A percentile compares a stretch with the other conserved stretches of the same genome.
Conservation (phyloP, 2,888 invertebrate genomes). For the Entomobrya proxima region DNA sequence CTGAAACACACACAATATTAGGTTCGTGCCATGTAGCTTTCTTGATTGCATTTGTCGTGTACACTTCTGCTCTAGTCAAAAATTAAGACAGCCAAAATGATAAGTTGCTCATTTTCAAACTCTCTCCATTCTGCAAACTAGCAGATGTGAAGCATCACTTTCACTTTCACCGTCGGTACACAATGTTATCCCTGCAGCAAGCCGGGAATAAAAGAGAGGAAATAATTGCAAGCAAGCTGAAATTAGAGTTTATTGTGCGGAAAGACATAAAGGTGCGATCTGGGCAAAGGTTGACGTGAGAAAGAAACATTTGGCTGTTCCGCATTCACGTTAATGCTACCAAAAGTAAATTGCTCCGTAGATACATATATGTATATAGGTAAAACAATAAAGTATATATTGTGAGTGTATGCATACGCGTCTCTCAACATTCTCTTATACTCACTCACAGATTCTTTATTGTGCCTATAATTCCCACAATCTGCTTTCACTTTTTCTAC, state of each 20-base stretch:
- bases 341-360: background rate
- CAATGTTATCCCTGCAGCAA: background rate
- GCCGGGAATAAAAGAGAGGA: conserved; percentile 2
- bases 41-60: background rate
- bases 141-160: conserved; percentile 13
- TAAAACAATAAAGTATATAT: background rate
- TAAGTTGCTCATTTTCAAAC: conserved; percentile 30
- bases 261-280: conserved; percentile 69
- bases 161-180: background rate
- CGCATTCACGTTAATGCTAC: conserved; percentile 9
- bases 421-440: background rate
- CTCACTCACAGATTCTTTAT: background rate
- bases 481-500: background rate
- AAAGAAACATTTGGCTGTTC: conserved; percentile 63
- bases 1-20: no score
- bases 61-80: background rate
- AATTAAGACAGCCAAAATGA: conserved; percentile 48
- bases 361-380: background rate
- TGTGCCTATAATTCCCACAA: background rate
- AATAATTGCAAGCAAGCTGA: conserved; percentile 63
- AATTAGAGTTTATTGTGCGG: conserved; percentile 68
- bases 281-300: conserved; percentile 65
- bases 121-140: conserved; percentile 7
- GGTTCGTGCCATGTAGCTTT: background rate
- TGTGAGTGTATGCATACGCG: background rate